These are phyloP conservation scores for Harpagifer antarcticus DNA, from an alignment of 2,797 vertebrate genomes.

Conservation along the genomic window DNA sequence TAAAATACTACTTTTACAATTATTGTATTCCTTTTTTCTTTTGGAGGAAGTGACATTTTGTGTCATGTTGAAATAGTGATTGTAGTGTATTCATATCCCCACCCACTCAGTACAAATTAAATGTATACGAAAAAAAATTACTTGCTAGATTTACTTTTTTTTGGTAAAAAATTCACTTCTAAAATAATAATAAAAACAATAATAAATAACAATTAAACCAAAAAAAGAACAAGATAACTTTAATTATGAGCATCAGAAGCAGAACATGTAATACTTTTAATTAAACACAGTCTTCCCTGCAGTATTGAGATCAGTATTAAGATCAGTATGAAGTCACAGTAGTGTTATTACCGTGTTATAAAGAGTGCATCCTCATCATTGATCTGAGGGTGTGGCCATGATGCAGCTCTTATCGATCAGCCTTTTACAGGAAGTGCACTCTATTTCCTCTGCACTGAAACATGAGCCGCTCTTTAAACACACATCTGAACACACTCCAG, in stretches of 20 bases:
- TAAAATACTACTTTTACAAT: too few species aligned
- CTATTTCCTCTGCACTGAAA: slow-evolving; percentile 38
- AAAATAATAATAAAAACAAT: neutral
- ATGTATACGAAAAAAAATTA: too few species aligned
- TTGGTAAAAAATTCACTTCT: neutral
- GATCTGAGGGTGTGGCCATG: neutral
- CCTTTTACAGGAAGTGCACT: slow-evolving; percentile 43
- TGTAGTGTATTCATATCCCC: too few species aligned
- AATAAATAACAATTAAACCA: too few species aligned
- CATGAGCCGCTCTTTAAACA: slow-evolving; percentile 17
- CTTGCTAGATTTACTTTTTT: neutral
- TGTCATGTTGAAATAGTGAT: too few species aligned
- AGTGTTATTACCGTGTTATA: slow-evolving; percentile 9
- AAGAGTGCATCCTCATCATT: neutral
- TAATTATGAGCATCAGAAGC: too few species aligned
- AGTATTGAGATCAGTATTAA: neutral
- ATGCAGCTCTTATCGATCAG: slow-evolving; percentile 57
- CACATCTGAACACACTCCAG: slow-evolving; percentile 42
- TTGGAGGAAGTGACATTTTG: too few species aligned
- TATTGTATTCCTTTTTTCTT: too few species aligned
- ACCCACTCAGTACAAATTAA: too few species aligned
- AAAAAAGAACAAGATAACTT: too few species aligned
- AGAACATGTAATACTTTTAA: too few species aligned
- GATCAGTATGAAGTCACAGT: neutral
- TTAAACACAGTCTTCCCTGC: neutral